A percentile compares a stretch with the other conserved stretches of the same genome.
These are phyloP conservation scores for Melipona beecheii DNA, from an alignment of 2,888 invertebrate genomes.

Conservation along the genomic window DNA sequence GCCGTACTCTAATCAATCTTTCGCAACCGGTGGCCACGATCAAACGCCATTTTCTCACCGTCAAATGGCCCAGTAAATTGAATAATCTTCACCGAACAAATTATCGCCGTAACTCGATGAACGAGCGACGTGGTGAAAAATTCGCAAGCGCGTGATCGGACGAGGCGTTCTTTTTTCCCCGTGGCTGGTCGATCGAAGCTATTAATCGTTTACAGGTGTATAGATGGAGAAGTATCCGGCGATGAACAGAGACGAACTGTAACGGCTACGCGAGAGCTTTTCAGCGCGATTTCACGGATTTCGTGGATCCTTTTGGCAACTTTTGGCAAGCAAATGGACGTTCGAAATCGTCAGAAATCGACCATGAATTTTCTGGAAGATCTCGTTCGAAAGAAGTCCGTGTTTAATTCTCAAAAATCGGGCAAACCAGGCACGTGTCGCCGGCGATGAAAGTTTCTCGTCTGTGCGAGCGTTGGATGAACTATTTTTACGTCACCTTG, in stretches of 20 bases:
- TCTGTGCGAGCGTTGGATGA: not conserved
- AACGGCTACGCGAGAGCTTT: slow-evolving; percentile 37
- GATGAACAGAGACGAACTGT: slow-evolving; percentile 44
- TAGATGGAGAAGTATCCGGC: slow-evolving; percentile 53
- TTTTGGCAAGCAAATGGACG: not conserved
- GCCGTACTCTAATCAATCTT: not conserved
- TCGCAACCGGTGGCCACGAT: not conserved
- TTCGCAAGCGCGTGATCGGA: not conserved
- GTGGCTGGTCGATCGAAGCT: slow-evolving; percentile 31
- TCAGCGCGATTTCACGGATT: slow-evolving; percentile 24
- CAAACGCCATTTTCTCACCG: not conserved
- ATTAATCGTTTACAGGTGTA: slow-evolving; percentile 65
- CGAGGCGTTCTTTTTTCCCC: slow-evolving; percentile 25
- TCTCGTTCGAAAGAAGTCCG: not conserved
- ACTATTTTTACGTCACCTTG: not conserved
- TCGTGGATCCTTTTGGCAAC: not conserved
- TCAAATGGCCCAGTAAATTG: slow-evolving; percentile 17
- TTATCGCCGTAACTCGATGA: not conserved
- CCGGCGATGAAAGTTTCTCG: not conserved
- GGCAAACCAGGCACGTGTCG: not conserved
- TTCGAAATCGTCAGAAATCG: slow-evolving; percentile 11
- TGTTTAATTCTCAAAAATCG: slow-evolving; percentile 17
- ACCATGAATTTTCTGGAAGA: slow-evolving; percentile 10
- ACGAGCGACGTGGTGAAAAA: not conserved
- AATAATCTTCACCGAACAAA: not conserved